Conservation (phyloP, 1,140 invertebrate species). For the Onthophagus taurus region DNA sequence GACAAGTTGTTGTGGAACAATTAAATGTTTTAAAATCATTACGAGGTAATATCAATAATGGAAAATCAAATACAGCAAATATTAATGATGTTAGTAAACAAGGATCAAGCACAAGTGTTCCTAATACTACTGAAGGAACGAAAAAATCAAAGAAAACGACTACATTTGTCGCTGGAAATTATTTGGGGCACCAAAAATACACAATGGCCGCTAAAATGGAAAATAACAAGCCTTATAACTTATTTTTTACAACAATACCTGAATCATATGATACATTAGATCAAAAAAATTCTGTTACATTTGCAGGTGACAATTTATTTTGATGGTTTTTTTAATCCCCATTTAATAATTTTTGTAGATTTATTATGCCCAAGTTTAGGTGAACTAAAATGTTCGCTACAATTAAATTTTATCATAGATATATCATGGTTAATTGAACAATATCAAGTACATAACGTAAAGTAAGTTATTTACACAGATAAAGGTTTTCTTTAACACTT, state of each 20-base stretch:
- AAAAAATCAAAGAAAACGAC: no score
- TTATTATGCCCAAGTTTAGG: conserved; percentile 67
- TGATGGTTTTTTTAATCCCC: no score
- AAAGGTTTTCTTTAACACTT: not conserved
- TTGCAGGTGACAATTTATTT: no score
- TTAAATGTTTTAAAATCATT: conserved; percentile 41
- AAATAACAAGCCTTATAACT: conserved; percentile 60
- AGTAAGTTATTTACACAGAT: not conserved
- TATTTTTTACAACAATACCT: conserved; percentile 70
- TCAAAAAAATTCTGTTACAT: conserved; percentile 56
- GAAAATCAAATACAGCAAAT: not conserved
- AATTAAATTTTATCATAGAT: conserved; percentile 91
- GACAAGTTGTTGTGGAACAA: conserved; percentile 39
- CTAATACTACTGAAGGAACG: no score
- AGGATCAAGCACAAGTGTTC: no score
- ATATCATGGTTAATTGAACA: conserved; percentile 75
- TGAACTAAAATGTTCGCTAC: conserved; percentile 58
- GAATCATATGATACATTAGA: conserved; percentile 50
- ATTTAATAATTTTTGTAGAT: no score
- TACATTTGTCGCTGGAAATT: no score
- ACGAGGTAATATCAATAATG: not conserved
- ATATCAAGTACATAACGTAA: conserved; percentile 48
- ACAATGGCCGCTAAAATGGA: conserved; percentile 55
- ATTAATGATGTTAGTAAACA: no score
- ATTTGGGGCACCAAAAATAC: no score